Conservation (phyloP, 2,888 invertebrate genomes). For the Drosophila longiperda region DNA sequence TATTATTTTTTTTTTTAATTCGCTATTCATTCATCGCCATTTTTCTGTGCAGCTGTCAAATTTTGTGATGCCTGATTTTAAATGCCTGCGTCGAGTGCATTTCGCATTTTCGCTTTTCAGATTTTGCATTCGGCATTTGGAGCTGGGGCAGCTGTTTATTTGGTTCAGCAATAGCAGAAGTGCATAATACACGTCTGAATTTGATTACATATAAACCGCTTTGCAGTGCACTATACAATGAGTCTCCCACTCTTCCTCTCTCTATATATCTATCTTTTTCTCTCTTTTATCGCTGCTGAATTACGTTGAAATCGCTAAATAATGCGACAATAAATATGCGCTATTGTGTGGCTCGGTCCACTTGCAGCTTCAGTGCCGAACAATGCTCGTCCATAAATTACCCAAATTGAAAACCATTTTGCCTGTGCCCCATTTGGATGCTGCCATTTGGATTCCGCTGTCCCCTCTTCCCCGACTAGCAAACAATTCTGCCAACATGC, state of each 20-base stretch:
- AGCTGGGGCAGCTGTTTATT: constrained; percentile 38
- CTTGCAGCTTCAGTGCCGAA: constrained; percentile 52
- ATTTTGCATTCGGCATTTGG: constrained; percentile 24
- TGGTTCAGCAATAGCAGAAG: constrained; percentile 31
- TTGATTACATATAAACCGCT: constrained; percentile 36
- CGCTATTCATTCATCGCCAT: constrained; percentile 17
- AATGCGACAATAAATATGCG: constrained; percentile 73
- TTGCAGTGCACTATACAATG: background rate
- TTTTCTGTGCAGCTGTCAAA: constrained; percentile 19
- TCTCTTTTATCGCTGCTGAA: constrained; percentile 36
- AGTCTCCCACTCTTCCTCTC: constrained; percentile 1
- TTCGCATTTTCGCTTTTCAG: constrained; percentile 17
- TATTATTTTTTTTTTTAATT: constrained; percentile 7
- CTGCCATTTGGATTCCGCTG: constrained; percentile 6
- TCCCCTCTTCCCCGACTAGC: background rate
- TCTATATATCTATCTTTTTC: background rate
- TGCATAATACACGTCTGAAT: constrained; percentile 29
- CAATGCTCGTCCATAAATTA: constrained; percentile 72
- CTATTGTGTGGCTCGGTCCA: constrained; percentile 57
- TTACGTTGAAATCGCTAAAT: constrained; percentile 70
- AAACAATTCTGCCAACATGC: constrained; percentile 22
- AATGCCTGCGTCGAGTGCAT: constrained; percentile 36
- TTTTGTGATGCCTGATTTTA: constrained; percentile 45
- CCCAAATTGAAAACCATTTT: constrained; percentile 74
- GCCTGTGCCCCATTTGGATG: constrained; percentile 38